A percentile compares a stretch with the other conserved stretches of the same genome.
phyloP scores from a whole-genome alignment of 2,888 invertebrate genomes.

The Latheticus oryzae region DNA sequence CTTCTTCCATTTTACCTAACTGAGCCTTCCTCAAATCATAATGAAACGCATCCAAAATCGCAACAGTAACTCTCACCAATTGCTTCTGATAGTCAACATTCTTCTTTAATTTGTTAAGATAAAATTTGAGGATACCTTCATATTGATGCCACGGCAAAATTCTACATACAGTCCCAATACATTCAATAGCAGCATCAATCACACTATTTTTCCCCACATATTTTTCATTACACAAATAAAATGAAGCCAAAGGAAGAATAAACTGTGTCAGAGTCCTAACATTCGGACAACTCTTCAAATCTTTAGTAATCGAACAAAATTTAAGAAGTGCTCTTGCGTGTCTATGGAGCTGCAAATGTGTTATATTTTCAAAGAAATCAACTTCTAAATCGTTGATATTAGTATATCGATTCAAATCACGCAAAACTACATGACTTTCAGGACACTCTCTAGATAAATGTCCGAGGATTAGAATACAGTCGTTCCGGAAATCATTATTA shows the following conservation, averaged over 20 bases:
- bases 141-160: conserved; percentile 92
- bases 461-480: conserved; percentile 83
- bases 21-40: conserved; percentile 79
- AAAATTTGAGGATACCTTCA: conserved; percentile 82
- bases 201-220: conserved; percentile 82
- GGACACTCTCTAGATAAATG: conserved; percentile 80
- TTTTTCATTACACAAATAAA: conserved; percentile 82
- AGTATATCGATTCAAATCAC: conserved; percentile 76
- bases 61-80: conserved; percentile 79
- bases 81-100: conserved; percentile 85
- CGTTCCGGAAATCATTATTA: conserved; percentile 79
- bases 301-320: conserved; percentile 76
- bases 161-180: conserved; percentile 80
- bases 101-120: conserved; percentile 80
- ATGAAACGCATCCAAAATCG: conserved; percentile 91
- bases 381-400: conserved; percentile 83
- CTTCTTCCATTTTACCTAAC: neutral
- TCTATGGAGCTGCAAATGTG: conserved; percentile 88
- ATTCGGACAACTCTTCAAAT: conserved; percentile 71
- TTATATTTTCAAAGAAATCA: conserved; percentile 95
- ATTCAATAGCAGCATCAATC: conserved; percentile 86
- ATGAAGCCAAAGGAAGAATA: conserved; percentile 84
- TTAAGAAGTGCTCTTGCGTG: conserved; percentile 85
- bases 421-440: conserved; percentile 76
- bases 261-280: conserved; percentile 84